These are phyloP conservation scores for Columba janthina DNA, from an alignment of 2,113 vertebrate species.

Conservation along the genomic window DNA sequence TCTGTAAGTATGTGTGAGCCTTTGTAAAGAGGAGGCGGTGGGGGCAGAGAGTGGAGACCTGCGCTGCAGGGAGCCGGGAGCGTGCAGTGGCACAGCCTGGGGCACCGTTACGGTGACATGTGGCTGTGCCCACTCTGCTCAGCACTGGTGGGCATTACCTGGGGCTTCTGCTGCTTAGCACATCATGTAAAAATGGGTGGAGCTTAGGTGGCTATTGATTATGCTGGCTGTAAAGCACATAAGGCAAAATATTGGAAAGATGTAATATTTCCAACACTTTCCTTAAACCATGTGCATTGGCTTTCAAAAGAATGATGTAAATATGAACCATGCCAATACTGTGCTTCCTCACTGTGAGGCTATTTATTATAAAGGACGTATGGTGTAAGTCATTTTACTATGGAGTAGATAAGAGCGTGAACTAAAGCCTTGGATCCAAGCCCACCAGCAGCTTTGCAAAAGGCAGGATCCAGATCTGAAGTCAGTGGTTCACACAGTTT, in stretches of 20 bases:
- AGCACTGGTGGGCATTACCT: background rate
- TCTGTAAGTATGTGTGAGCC: background rate
- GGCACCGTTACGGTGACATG: background rate
- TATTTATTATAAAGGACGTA: background rate
- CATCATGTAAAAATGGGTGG: background rate
- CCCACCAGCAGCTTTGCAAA: conserved; percentile 23
- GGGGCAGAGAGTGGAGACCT: background rate
- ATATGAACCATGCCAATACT: background rate
- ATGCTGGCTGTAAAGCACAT: background rate
- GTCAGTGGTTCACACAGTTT: background rate
- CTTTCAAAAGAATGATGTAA: background rate
- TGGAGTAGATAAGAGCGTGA: background rate
- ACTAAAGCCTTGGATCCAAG: conserved; percentile 9
- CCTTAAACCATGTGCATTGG: background rate
- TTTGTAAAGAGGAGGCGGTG: conserved; percentile 34
- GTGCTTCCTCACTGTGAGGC: background rate
- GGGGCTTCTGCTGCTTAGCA: background rate
- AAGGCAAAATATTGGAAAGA: background rate
- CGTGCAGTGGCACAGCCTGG: background rate
- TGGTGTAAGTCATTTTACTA: background rate
- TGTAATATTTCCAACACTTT: background rate
- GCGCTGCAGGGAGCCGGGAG: background rate
- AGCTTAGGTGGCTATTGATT: background rate
- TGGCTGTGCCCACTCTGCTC: background rate
- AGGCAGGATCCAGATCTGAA: background rate